These are phyloP conservation scores for Campoplex capitator DNA, from an alignment of 2,888 invertebrate genomes.

Conservation along the genomic window DNA sequence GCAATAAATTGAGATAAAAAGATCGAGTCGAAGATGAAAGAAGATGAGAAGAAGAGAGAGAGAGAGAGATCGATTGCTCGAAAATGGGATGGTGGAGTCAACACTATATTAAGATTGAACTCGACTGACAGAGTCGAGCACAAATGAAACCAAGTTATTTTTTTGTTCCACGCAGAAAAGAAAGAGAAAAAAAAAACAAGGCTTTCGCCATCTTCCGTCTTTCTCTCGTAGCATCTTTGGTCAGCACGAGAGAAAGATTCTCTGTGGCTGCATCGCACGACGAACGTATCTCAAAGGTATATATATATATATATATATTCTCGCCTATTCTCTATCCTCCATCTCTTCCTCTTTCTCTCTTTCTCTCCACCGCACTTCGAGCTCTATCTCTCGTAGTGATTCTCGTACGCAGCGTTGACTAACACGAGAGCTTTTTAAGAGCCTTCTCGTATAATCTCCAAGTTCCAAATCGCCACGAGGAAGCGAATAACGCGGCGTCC, in stretches of 20 bases:
- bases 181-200: neutral
- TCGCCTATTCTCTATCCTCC: neutral
- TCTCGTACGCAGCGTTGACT: constrained; percentile 13
- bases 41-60: neutral
- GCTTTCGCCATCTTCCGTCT: neutral
- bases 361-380: constrained; percentile 53
- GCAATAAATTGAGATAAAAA: neutral
- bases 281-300: constrained; percentile 22
- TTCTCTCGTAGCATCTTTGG: constrained; percentile 7
- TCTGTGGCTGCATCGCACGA: neutral
- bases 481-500: constrained; percentile 39
- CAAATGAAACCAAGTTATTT: constrained; percentile 18
- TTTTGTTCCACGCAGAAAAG: neutral
- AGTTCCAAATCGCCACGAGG: constrained; percentile 55
- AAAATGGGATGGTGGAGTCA: constrained; percentile 76
- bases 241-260: constrained; percentile 22
- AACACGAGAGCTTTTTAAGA: constrained; percentile 18
- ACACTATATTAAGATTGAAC: constrained; percentile 84
- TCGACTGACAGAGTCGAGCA: constrained; percentile 81
- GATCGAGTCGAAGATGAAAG: neutral
- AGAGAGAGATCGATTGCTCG: neutral
- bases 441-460: constrained; percentile 27
- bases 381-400: constrained; percentile 37
- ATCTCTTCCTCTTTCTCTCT: constrained; percentile 64
- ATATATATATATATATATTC: neutral